These are phyloP conservation scores for Drosophila willistoni DNA, from an alignment of 1,140 invertebrate genomes.

Conservation along the genomic window DNA sequence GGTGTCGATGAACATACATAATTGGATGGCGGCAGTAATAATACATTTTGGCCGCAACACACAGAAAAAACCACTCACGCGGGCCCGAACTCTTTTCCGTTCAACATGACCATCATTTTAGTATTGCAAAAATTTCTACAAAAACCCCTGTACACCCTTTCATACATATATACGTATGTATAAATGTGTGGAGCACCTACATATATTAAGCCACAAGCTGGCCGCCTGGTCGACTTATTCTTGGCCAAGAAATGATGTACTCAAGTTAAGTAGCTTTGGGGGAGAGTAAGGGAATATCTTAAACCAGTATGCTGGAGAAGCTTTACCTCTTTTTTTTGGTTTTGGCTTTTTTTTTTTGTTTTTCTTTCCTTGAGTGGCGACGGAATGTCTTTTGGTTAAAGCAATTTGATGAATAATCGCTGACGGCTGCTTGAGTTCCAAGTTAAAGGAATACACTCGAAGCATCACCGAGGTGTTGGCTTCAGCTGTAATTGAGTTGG, in stretches of 20 bases:
- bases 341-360: background rate
- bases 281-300: slow-evolving; percentile 2
- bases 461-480: slow-evolving; percentile 46
- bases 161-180: background rate
- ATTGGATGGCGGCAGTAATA: slow-evolving; percentile 57
- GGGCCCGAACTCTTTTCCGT: slow-evolving; percentile 32
- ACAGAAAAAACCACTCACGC: slow-evolving; percentile 43
- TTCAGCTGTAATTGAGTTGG: slow-evolving; percentile 41
- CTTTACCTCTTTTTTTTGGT: background rate
- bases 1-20: slow-evolving; percentile 55
- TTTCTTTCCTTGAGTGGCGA: slow-evolving; percentile 44
- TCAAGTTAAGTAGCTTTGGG: slow-evolving; percentile 2
- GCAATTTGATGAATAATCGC: slow-evolving; percentile 58
- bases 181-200: background rate
- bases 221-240: background rate
- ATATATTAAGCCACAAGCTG: background rate
- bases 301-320: slow-evolving; percentile 8
- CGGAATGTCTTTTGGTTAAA: slow-evolving; percentile 58
- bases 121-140: slow-evolving; percentile 9
- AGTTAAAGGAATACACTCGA: slow-evolving; percentile 37
- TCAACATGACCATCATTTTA: slow-evolving; percentile 42
- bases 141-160: slow-evolving; percentile 7
- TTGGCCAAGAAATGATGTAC: background rate
- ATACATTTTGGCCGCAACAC: slow-evolving; percentile 55
- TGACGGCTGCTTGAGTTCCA: slow-evolving; percentile 54